Base-by-base conservation (phyloP, 2,888 invertebrate genomes). In the Hyles lineata region DNA sequence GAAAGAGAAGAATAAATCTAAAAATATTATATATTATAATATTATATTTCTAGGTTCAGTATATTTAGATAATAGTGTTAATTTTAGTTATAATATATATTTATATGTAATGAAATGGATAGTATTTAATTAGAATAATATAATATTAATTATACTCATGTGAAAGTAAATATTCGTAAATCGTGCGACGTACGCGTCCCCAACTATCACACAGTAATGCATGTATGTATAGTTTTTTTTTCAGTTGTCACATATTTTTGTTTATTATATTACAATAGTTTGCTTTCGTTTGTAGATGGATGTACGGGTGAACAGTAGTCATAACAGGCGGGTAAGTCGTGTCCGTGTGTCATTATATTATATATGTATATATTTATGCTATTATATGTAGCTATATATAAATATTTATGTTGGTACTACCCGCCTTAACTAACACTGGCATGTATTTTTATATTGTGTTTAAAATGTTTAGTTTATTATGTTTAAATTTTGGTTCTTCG, bases 281-380 rank as follows among this genome's bases (percentile, higher is more conserved):
- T 93, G 89, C 90, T 94, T 92, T 95, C 91, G 89, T 95, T 95
- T 94, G 93, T 95, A 95, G 95, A 95, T 95, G 94, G 95, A 95
- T 94, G 94, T 90, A 85, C 93, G 95, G 91, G 92, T 92, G 93
- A 95, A 92, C 94, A 95, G 89, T 95, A 95, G 91, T 93, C 95
- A 94, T 91, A 93, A 89, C 94, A 95, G 95, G 93, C 93, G 95
- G 95, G 95, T 95, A 89, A 95, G 95, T 95, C 85, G 83, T 82
- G 81, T 78, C 75, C 77, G 80, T 85, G 85, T 50, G 43, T 67
- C 85, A 86, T 88, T 89, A 82, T 87, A 86, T 76, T 87, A 80
- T 81, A 75, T 79, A 77, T 74, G 77, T 80, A 80, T 79, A 59
- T 78, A 79, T 82, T 81, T 55, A 78, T 74, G 78, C 67, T 72